Percentiles rank a stretch among this genome's conserved stretches.
Conservation (phyloP, 2,113 vertebrate genomes). For the crab-eating macaque (Macaca fascicularis) region T2T-MFA8v1.1 NC_088375.1:211995001-211995500, state of each 20-base stretch:
- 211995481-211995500: background rate
- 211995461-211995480: slow-evolving; percentile 15
- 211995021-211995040: background rate
- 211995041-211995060: background rate
- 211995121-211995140: background rate
- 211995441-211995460: slow-evolving; percentile 7
- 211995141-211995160: background rate
- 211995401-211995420: background rate
- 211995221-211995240: background rate
- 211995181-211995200: background rate
- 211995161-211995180: background rate
- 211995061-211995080: background rate
- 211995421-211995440: slow-evolving; percentile 6
- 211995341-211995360: background rate
- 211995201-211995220: background rate
- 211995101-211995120: background rate
- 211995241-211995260: background rate
- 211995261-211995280: background rate
- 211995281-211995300: background rate
- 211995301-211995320: background rate
- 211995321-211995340: background rate
- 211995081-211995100: background rate
- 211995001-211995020: background rate
- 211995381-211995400: background rate
- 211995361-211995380: background rate